Percentiles rank a stretch among this genome's conserved stretches.
Evolutionary conservation across 2,888 invertebrate genomes (phyloP).

Genomic region (Neoitamus cyanurus): DNA sequence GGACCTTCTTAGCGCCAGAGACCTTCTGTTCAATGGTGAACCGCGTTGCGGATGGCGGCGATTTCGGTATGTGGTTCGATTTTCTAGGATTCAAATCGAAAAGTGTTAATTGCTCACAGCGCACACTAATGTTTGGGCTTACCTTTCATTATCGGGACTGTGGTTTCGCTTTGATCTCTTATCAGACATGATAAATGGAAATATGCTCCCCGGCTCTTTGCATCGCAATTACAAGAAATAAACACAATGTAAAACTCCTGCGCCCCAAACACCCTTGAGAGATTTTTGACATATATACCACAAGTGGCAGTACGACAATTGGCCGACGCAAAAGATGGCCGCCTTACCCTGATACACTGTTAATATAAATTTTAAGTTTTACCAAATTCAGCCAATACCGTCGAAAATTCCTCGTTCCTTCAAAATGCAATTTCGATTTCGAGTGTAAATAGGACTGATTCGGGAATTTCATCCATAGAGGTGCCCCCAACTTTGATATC

Average conservation of each 20-base stretch:
- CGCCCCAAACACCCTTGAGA: neutral
- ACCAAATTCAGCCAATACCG: too few relatives aligned
- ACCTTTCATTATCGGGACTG: neutral
- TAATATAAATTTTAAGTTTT: too few relatives aligned
- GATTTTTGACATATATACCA: neutral
- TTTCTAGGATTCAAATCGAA: neutral
- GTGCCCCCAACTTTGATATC: too few relatives aligned
- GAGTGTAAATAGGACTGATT: too few relatives aligned
- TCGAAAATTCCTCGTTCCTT: too few relatives aligned
- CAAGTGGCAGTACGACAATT: neutral
- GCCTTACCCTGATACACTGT: neutral
- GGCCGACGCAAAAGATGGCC: neutral
- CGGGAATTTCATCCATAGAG: too few relatives aligned
- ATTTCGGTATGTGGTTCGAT: neutral
- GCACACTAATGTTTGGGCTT: neutral
- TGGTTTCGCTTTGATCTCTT: neutral
- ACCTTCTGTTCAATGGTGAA: conserved; percentile 56
- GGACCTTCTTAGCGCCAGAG: conserved; percentile 54
- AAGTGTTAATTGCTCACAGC: neutral
- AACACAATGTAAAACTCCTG: neutral
- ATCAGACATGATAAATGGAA: neutral
- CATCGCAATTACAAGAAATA: neutral
- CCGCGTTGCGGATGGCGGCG: conserved; percentile 50
- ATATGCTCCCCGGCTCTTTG: neutral
- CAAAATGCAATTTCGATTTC: too few relatives aligned